phyloP scores from a whole-genome alignment of 2,888 invertebrate genomes.

The Trachelus iudaicus region DNA sequence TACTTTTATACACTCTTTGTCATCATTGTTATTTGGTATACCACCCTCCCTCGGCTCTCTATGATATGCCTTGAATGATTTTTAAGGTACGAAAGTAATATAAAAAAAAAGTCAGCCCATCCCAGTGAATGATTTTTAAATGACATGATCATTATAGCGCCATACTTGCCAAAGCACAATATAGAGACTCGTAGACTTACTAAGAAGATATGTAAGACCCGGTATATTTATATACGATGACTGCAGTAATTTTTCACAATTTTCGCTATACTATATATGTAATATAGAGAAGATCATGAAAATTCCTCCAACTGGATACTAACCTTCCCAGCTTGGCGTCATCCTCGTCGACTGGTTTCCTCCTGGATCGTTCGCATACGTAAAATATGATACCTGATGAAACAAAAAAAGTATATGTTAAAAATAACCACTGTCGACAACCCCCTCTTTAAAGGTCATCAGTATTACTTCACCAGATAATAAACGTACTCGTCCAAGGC shows the following conservation, averaged over 20 bases:
- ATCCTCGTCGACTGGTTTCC: slow-evolving; percentile 80
- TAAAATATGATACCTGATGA: slow-evolving; percentile 63
- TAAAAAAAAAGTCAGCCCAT: background rate
- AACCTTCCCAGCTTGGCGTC: slow-evolving; percentile 89
- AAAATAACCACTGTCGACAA: background rate
- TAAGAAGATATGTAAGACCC: slow-evolving; percentile 12
- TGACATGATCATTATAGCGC: slow-evolving; percentile 55
- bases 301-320: slow-evolving; percentile 41
- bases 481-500: background rate
- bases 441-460: background rate
- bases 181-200: slow-evolving; percentile 31
- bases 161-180: slow-evolving; percentile 64
- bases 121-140: slow-evolving; percentile 13
- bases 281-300: slow-evolving; percentile 16
- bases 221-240: slow-evolving; percentile 24
- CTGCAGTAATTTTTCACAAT: slow-evolving; percentile 17
- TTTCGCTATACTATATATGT: slow-evolving; percentile 10
- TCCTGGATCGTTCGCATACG: slow-evolving; percentile 68
- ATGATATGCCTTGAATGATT: background rate
- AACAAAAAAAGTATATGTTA: background rate
- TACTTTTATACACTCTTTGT: background rate
- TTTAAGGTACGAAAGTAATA: background rate
- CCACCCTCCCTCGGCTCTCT: too few relatives aligned
- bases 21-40: background rate
- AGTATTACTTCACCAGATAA: background rate